Conservation (phyloP, 2,113 vertebrate species). For the Antigone vipio region DNA sequence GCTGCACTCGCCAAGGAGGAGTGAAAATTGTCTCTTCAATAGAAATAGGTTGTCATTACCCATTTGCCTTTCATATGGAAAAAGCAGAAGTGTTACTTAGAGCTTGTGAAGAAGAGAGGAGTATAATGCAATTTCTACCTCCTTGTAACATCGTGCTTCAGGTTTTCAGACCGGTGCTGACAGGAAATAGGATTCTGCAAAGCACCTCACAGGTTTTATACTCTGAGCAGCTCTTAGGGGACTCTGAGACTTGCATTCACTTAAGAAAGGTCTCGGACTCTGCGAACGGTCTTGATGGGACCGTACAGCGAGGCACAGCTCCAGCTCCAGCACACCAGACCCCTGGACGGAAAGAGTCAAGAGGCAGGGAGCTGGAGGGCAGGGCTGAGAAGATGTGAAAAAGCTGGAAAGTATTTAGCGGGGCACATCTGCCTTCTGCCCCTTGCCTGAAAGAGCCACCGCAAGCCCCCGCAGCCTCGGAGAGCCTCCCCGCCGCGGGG, state of each 20-base stretch:
- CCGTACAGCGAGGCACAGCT: background rate
- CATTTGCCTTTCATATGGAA: conserved; percentile 26
- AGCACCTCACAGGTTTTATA: background rate
- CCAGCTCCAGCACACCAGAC: background rate
- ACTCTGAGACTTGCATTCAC: background rate
- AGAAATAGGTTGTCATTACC: conserved; percentile 40
- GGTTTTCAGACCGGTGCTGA: background rate
- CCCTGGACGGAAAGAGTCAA: background rate
- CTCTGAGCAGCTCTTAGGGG: background rate
- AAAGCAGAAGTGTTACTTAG: conserved; percentile 7
- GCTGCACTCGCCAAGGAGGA: conserved; percentile 40
- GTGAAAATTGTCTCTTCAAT: conserved; percentile 38
- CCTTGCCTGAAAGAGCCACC: background rate
- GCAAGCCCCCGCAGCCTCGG: background rate
- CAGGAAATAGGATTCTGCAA: background rate
- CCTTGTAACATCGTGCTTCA: background rate
- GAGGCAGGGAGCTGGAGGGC: background rate
- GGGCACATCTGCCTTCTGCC: background rate
- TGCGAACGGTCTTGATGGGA: background rate
- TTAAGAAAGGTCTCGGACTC: background rate
- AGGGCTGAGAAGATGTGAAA: background rate
- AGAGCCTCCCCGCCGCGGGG: background rate
- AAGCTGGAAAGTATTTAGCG: background rate
- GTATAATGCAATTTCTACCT: conserved; percentile 36
- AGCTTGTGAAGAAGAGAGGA: background rate